phyloP scores from a whole-genome alignment of 2,113 vertebrate genomes.

The Eclectus roratus region DNA sequence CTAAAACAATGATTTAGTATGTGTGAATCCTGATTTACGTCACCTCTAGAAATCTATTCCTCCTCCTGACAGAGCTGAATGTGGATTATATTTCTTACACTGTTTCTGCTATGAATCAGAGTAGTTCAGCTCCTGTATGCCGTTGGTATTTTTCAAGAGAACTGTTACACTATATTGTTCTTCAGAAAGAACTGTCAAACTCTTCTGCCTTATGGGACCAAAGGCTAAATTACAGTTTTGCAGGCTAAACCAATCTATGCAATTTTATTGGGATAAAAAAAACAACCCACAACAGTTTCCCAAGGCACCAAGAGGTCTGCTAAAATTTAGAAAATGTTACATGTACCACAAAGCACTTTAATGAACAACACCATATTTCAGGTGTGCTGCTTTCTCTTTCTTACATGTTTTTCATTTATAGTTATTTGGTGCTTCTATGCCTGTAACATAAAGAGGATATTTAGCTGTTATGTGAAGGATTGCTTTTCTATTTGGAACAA shows the following conservation, averaged over 20 bases:
- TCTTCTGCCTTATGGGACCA: background rate
- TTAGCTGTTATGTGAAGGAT: background rate
- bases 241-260: background rate
- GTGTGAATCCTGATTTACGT: background rate
- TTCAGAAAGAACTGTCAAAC: background rate
- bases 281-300: background rate
- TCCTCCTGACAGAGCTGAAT: background rate
- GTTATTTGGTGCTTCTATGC: background rate
- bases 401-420: background rate
- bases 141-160: background rate
- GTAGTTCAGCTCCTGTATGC: background rate
- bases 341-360: background rate
- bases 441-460: background rate
- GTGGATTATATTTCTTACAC: background rate
- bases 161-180: background rate
- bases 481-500: background rate
- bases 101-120: background rate
- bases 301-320: background rate
- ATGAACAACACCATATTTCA: rapidly evolving
- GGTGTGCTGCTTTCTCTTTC: background rate
- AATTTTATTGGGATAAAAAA: background rate
- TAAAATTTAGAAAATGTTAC: background rate
- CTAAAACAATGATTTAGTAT: background rate
- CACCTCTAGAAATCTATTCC: background rate
- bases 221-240: background rate